phyloP scores from a whole-genome alignment of 2,888 invertebrate species.

The Pseudoips prasinana region DNA sequence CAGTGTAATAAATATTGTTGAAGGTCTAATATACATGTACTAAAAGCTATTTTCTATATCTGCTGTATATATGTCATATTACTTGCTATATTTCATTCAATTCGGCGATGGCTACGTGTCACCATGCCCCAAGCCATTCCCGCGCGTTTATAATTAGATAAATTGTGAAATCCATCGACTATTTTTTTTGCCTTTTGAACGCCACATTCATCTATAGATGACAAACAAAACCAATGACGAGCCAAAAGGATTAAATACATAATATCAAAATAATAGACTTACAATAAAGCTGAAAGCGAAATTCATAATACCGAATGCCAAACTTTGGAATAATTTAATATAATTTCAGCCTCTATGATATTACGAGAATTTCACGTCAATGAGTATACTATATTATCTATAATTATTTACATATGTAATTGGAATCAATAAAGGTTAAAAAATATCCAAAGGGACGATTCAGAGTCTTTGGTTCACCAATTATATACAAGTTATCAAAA shows the following conservation, averaged over 20 bases:
- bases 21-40: no score
- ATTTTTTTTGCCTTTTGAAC: no score
- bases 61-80: no score
- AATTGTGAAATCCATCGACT: background rate
- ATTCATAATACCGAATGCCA: slow-evolving; percentile 52
- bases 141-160: background rate
- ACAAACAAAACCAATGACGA: slow-evolving; percentile 8
- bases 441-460: slow-evolving; percentile 64
- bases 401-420: slow-evolving; percentile 52
- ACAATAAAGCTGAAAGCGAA: slow-evolving; percentile 32
- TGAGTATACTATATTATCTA: slow-evolving; percentile 41
- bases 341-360: slow-evolving; percentile 49
- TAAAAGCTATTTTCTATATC: no score
- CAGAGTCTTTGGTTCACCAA: slow-evolving; percentile 72
- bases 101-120: no score
- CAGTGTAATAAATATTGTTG: no score
- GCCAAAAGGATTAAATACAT: slow-evolving; percentile 6
- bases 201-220: no score
- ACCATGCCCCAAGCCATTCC: no score
- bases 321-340: slow-evolving; percentile 42
- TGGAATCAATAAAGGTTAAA: slow-evolving; percentile 46
- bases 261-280: slow-evolving; percentile 19
- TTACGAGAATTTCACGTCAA: slow-evolving; percentile 56
- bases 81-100: no score
- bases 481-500: slow-evolving; percentile 66